Percentiles rank a stretch among this genome's conserved stretches.
These are phyloP conservation scores for Pachypeltis micranthus DNA, from an alignment of 1,140 invertebrate species.

Conservation along the genomic window DNA sequence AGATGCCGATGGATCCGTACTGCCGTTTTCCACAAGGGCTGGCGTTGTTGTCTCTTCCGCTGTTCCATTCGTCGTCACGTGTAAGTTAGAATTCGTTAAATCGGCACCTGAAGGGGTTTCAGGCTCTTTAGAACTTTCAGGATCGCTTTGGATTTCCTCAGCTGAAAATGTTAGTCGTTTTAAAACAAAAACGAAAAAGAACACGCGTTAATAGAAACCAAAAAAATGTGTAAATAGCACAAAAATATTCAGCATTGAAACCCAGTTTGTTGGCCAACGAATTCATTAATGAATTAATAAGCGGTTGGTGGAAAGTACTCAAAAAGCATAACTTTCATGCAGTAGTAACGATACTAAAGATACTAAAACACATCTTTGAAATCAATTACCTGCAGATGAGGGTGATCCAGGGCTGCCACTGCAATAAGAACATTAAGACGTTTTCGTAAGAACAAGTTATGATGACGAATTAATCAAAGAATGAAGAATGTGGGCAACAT, in stretches of 20 bases:
- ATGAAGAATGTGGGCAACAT: neutral
- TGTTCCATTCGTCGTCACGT: neutral
- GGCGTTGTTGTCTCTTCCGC: neutral
- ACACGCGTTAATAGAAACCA: too few species aligned
- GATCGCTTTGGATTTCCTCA: conserved; percentile 10
- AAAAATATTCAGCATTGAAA: too few species aligned
- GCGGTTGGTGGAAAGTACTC: too few species aligned
- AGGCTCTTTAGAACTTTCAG: conserved; percentile 13
- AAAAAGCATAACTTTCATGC: too few species aligned
- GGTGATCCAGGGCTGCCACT: conserved; percentile 25
- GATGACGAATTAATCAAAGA: neutral
- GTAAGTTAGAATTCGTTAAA: conserved; percentile 4
- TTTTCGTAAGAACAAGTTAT: too few species aligned
- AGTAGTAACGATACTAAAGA: too few species aligned
- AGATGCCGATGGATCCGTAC: conserved; percentile 24
- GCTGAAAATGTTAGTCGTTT: conserved; percentile 17
- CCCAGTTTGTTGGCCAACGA: too few species aligned
- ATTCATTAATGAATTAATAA: too few species aligned
- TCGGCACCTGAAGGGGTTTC: conserved; percentile 7
- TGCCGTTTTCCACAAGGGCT: conserved; percentile 14
- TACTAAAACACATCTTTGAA: neutral
- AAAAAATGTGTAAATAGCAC: too few species aligned
- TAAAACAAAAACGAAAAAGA: neutral
- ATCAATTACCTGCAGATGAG: conserved; percentile 24
- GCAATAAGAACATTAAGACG: conserved; percentile 16